A percentile compares a stretch with the other conserved stretches of the same genome.
These are phyloP conservation scores for Aerospiza tachiro DNA, from an alignment of 2,797 vertebrate genomes.

Conservation along the genomic window DNA sequence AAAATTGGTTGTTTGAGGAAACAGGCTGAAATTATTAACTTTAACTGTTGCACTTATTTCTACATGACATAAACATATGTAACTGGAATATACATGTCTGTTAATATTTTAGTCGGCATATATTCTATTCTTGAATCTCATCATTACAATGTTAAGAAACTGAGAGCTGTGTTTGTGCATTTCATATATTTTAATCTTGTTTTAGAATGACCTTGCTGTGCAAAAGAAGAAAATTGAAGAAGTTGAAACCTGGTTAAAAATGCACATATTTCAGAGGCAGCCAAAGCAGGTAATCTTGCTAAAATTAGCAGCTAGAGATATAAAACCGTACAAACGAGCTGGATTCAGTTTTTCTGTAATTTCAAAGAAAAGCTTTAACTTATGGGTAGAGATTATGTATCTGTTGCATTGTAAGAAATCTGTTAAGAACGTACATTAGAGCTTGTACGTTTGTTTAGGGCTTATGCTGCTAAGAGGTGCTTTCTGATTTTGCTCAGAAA, in stretches of 20 bases:
- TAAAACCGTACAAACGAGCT: rapidly evolving
- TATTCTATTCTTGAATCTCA: not conserved
- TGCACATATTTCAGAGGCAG: slow-evolving; percentile 66
- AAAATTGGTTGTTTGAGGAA: not conserved
- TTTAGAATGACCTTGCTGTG: slow-evolving; percentile 89
- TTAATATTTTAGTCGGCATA: not conserved
- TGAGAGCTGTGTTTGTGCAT: not conserved
- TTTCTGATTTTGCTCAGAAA: not conserved
- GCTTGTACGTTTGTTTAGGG: not conserved
- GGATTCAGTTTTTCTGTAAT: not conserved
- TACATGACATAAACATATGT: not conserved
- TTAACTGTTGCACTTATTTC: not conserved
- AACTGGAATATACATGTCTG: not conserved
- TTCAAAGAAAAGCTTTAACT: not conserved
- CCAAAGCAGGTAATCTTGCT: slow-evolving; percentile 72
- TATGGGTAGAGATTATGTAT: not conserved
- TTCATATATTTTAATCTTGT: slow-evolving; percentile 8
- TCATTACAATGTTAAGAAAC: not conserved
- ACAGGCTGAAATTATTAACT: not conserved
- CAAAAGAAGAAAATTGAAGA: slow-evolving; percentile 97
- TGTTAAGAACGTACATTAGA: not conserved
- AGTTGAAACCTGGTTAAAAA: slow-evolving; percentile 90
- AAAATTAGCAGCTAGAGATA: not conserved
- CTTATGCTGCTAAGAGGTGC: not conserved
- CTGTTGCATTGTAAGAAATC: not conserved